Evolutionary conservation across 2,797 vertebrate species (phyloP), one percentile per base, ranked within the genome.

Genomic region (Odontamblyopus lacepedii): DNA sequence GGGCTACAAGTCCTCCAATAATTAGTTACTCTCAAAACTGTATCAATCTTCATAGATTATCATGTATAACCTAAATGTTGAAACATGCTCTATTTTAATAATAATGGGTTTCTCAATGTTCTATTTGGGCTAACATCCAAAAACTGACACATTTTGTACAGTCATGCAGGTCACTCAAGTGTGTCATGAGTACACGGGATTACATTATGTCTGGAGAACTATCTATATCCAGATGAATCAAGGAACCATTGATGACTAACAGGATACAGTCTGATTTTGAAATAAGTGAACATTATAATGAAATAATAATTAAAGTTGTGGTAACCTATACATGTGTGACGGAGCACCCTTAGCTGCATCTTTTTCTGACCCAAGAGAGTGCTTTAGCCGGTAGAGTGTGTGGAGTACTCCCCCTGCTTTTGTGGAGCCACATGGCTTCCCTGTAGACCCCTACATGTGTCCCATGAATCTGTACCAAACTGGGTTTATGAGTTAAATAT

Each of bases 161-260:
- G 59, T 18, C 53, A n/a, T 26, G 55, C 59, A 30, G 59, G 60
- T 62, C 32, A 63, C 35, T 6, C 6, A 63, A 38, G 62, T 63
- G 19, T 38, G 23, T 65, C 63, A 65, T 6, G 41, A 63, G 53
- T 2, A 18, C 29, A 30, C 30, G 35, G 48, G 48, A 48, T 50
- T 67, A 38, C 41, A 26, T 65, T 48, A 26, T 16, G 38, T 65
- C 63, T 44, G 63, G 32, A n/a, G 29, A 71, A 1, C 11, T 44
- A 44, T 13, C 41, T 48, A 48, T 48, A 48, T 48, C 44, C 51
- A 35, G 53, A 3, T 76, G 76, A 83, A 69, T 83, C 73, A 78
- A 29, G 50, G 62, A 35, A 70, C 48, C 38, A 44, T 32, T 23
- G 69, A 57, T 85, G 83, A 82, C 74, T 82, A 79, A 80, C 59